Conservation (phyloP, 1,140 invertebrate genomes). For the Gonioctena quinquepunctata region DNA sequence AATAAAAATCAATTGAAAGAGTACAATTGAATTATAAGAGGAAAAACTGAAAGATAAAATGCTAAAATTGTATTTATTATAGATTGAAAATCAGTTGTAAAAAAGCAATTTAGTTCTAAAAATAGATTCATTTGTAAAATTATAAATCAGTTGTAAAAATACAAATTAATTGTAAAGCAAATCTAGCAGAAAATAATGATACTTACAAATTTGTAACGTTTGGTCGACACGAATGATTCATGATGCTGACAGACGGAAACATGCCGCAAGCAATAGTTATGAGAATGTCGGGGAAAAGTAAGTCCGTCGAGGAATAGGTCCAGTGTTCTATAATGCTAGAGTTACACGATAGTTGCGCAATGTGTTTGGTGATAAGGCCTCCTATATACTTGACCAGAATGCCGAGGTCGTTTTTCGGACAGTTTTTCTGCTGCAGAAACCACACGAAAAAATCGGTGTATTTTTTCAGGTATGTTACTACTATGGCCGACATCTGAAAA, state of each 20-base stretch:
- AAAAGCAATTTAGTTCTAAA: no score
- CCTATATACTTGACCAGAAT: slow-evolving; percentile 59
- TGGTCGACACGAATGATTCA: slow-evolving; percentile 90
- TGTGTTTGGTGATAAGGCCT: slow-evolving; percentile 68
- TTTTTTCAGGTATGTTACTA: slow-evolving; percentile 60
- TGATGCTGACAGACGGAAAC: slow-evolving; percentile 85
- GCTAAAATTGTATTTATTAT: no score
- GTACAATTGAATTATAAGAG: no score
- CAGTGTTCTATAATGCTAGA: slow-evolving; percentile 57
- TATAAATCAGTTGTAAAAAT: no score
- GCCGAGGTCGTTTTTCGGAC: slow-evolving; percentile 49
- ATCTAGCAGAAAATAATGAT: no score
- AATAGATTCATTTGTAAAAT: no score
- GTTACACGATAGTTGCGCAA: slow-evolving; percentile 80
- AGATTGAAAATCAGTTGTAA: no score
- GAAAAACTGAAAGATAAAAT: no score
- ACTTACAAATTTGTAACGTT: slow-evolving; percentile 78
- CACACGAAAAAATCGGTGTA: slow-evolving; percentile 61
- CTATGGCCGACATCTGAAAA: slow-evolving; percentile 64
- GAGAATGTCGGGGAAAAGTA: slow-evolving; percentile 54
- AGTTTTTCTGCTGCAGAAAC: slow-evolving; percentile 37
- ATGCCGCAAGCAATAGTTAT: slow-evolving; percentile 80
- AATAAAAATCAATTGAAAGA: no score
- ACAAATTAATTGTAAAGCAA: no score
- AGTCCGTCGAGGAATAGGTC: slow-evolving; percentile 38